phyloP scores from a whole-genome alignment of 2,888 invertebrate genomes.

The Xylocampa areola region DNA sequence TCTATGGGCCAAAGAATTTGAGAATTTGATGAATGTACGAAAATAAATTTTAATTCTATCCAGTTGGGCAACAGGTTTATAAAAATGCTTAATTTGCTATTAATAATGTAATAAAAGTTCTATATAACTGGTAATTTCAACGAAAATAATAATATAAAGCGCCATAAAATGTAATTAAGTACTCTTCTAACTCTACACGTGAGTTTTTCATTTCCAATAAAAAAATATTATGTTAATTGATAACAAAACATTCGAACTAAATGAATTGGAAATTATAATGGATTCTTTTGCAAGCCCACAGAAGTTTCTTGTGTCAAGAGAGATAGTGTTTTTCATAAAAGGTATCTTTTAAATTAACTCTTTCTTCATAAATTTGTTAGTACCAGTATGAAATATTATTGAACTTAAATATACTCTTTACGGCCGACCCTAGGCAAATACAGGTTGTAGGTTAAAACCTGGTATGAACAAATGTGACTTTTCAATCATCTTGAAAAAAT shows the following conservation, averaged over 20 bases:
- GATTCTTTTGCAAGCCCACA: background rate
- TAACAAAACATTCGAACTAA: constrained; percentile 26
- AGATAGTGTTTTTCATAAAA: background rate
- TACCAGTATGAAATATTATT: too few species aligned
- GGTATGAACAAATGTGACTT: too few species aligned
- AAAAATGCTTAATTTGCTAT: constrained; percentile 30
- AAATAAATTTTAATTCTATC: constrained; percentile 8
- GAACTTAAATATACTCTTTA: too few species aligned
- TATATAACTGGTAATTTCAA: constrained; percentile 18
- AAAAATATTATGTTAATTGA: constrained; percentile 16
- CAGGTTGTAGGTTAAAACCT: too few species aligned
- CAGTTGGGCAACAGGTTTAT: constrained; percentile 16
- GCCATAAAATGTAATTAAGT: constrained; percentile 36
- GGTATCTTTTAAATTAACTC: too few species aligned
- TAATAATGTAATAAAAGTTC: constrained; percentile 17
- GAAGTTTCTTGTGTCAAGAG: background rate
- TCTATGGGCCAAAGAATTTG: too few species aligned
- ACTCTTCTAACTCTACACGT: constrained; percentile 13
- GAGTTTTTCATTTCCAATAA: constrained; percentile 10
- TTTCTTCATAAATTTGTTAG: too few species aligned
- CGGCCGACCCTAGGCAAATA: too few species aligned
- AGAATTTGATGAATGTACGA: background rate
- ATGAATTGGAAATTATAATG: constrained; percentile 6
- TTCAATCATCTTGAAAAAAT: too few species aligned
- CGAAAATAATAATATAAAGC: constrained; percentile 10